These are phyloP conservation scores for Papilio gigon DNA, from an alignment of 2,888 invertebrate genomes.

Conservation along the genomic window DNA sequence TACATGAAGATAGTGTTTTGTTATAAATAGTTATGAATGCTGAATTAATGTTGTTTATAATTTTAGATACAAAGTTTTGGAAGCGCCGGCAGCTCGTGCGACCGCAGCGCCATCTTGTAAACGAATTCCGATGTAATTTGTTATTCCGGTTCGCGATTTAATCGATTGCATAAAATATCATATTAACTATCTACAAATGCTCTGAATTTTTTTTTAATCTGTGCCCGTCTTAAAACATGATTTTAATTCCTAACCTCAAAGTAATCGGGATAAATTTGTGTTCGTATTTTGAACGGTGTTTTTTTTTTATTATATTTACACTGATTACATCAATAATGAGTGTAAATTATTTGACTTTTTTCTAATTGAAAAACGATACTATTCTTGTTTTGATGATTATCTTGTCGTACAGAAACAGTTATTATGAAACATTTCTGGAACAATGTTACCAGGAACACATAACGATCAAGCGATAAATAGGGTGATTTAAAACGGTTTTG, in stretches of 20 bases:
- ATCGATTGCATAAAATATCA: conserved; percentile 12
- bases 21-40: too few species aligned
- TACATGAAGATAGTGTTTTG: too few species aligned
- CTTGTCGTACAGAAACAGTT: neutral
- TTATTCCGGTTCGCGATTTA: conserved; percentile 7
- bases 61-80: too few species aligned
- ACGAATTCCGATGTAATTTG: conserved; percentile 12
- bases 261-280: conserved; percentile 3
- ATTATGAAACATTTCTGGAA: neutral
- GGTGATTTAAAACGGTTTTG: too few species aligned
- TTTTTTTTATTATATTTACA: neutral
- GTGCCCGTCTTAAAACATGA: conserved; percentile 14
- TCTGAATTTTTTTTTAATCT: conserved; percentile 26
- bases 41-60: too few species aligned
- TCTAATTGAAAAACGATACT: conserved; percentile 9
- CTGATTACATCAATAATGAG: neutral
- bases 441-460: neutral
- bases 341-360: conserved; percentile 20
- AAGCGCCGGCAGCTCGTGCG: neutral
- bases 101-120: neutral
- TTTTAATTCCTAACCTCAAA: conserved; percentile 21
- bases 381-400: conserved; percentile 4
- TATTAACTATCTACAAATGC: conserved; percentile 25
- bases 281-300: conserved; percentile 1
- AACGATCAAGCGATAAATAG: too few species aligned